These are phyloP conservation scores for Urocitellus parryii DNA, from an alignment of 2,113 vertebrate genomes.

Conservation along the genomic window DNA sequence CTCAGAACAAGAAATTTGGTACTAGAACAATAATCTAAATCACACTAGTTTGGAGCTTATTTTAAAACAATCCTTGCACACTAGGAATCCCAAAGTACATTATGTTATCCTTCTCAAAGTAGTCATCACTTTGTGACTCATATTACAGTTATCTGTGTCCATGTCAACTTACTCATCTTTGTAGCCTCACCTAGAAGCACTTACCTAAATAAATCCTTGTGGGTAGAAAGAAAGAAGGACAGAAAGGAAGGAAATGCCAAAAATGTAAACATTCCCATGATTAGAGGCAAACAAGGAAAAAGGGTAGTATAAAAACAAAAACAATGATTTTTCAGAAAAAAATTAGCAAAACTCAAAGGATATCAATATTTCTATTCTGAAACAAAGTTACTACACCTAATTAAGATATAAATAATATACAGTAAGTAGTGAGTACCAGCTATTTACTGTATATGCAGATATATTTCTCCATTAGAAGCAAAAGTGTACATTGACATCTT, in stretches of 20 bases:
- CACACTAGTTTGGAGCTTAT: background rate
- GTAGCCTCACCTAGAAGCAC: background rate
- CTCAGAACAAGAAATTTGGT: background rate
- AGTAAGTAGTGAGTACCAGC: background rate
- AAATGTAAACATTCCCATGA: background rate
- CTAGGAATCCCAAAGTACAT: background rate
- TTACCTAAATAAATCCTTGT: background rate
- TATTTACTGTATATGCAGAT: background rate
- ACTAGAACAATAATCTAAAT: constrained; percentile 23
- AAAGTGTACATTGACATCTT: background rate
- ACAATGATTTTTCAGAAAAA: constrained; percentile 5
- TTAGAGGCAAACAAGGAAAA: background rate
- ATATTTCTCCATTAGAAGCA: background rate
- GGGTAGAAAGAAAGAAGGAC: background rate
- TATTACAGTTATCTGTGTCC: background rate
- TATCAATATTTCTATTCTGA: constrained; percentile 21
- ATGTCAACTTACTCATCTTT: background rate
- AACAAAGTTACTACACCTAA: background rate
- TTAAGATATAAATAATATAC: background rate
- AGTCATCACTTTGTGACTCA: background rate
- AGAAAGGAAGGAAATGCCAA: background rate
- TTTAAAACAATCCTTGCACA: background rate
- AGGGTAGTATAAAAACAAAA: background rate
- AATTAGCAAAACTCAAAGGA: constrained; percentile 25
- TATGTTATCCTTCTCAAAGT: background rate